phyloP scores from a whole-genome alignment of 1,140 invertebrate species.

The Meloidogyne hapla region DNA sequence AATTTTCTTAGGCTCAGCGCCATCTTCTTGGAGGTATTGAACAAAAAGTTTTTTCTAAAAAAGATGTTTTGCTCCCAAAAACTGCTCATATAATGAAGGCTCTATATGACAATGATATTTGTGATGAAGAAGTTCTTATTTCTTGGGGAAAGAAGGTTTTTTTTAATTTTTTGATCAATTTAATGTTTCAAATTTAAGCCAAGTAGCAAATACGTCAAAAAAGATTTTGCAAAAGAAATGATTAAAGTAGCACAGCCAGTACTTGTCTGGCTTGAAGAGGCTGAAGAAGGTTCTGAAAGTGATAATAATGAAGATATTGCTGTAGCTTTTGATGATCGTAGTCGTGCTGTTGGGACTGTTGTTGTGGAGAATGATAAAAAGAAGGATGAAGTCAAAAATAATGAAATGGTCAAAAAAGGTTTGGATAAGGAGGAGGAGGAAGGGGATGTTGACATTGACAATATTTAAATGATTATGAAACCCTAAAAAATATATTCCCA shows the following conservation, averaged over 20 bases:
- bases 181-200: constrained; percentile 63
- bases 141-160: constrained; percentile 88
- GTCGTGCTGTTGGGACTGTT: constrained; percentile 41
- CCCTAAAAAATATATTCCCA: background rate
- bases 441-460: constrained; percentile 57
- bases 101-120: constrained; percentile 89
- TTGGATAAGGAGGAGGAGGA: constrained; percentile 41
- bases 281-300: constrained; percentile 74
- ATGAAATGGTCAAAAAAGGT: background rate
- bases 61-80: constrained; percentile 76
- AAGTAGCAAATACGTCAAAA: constrained; percentile 85
- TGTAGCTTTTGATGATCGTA: constrained; percentile 55
- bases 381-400: too few relatives aligned
- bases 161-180: constrained; percentile 10
- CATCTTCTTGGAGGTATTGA: constrained; percentile 92
- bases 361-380: constrained; percentile 25
- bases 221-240: constrained; percentile 86
- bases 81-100: constrained; percentile 85
- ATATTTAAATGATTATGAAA: constrained; percentile 42
- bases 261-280: constrained; percentile 92
- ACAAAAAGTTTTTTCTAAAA: constrained; percentile 81
- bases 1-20: constrained; percentile 84
- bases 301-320: constrained; percentile 58
- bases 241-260: constrained; percentile 83
- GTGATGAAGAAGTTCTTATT: constrained; percentile 88